A percentile compares a stretch with the other conserved stretches of the same genome.
These are phyloP conservation scores for Malacoctenus gilli DNA, from an alignment of 2,797 vertebrate species.

Conservation along the genomic window DNA sequence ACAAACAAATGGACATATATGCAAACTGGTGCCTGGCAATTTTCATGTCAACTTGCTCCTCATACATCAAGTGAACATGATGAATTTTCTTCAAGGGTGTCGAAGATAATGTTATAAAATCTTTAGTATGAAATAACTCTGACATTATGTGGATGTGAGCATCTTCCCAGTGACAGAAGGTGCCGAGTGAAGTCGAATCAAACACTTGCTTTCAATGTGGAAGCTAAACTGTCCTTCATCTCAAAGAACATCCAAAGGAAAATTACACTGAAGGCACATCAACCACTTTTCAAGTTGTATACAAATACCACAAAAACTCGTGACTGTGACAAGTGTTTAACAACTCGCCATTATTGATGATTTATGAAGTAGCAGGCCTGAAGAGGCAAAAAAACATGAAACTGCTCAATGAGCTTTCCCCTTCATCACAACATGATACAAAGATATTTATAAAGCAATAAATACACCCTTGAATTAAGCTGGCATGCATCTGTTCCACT, in stretches of 20 bases:
- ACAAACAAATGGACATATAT: too few relatives aligned
- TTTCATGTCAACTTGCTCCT: too few relatives aligned
- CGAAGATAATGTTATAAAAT: too few relatives aligned
- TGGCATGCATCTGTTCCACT: background rate
- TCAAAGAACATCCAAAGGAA: slow-evolving; percentile 3
- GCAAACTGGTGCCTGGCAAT: too few relatives aligned
- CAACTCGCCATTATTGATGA: background rate
- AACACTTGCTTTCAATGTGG: background rate
- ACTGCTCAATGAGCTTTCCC: background rate
- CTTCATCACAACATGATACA: background rate
- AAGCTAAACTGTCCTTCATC: slow-evolving; percentile 1
- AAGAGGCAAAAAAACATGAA: background rate
- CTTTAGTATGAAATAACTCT: too few relatives aligned
- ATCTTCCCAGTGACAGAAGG: background rate
- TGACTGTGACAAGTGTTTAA: background rate
- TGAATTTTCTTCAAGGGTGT: too few relatives aligned
- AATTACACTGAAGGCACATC: background rate
- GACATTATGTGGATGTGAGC: too few relatives aligned
- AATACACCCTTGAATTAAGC: background rate
- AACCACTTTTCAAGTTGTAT: background rate
- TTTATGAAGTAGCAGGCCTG: background rate
- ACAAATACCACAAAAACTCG: slow-evolving; percentile 9
- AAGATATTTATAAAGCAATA: background rate
- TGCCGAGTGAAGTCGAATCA: background rate
- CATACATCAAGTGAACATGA: too few relatives aligned